Evolutionary conservation across 1,140 invertebrate genomes (phyloP).

Genomic region (Drosophila novamexicana): DNA sequence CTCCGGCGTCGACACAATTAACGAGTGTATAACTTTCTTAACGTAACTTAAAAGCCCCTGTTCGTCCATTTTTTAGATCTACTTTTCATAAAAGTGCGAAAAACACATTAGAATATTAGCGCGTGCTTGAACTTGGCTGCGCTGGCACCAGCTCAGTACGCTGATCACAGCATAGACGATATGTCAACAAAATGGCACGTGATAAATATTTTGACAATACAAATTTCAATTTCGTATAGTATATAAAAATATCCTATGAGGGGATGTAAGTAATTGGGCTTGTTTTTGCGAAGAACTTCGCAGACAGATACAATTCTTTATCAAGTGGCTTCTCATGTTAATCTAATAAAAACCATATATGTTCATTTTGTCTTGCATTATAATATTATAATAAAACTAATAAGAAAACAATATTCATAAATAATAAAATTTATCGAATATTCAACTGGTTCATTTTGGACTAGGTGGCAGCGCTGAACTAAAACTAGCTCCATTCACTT

Average conservation of each 20-base stretch:
- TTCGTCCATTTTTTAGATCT: conserved; percentile 34
- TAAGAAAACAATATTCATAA: background rate
- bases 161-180: no score
- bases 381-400: background rate
- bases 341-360: no score
- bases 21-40: conserved; percentile 65
- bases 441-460: background rate
- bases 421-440: background rate
- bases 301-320: no score
- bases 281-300: no score
- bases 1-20: conserved; percentile 62
- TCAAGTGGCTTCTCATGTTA: no score
- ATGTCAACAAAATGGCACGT: no score
- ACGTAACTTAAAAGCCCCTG: conserved; percentile 38
- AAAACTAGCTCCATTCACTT: conserved; percentile 7
- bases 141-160: background rate
- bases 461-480: conserved; percentile 22
- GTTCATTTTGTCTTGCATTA: no score
- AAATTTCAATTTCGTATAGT: no score
- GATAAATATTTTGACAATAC: no score
- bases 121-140: conserved; percentile 38
- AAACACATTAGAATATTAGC: conserved; percentile 24
- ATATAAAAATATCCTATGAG: no score
- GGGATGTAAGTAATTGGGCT: no score
- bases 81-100: no score